Evolutionary conservation across 2,888 invertebrate species (phyloP).

Genomic region (Tipula unca): DNA sequence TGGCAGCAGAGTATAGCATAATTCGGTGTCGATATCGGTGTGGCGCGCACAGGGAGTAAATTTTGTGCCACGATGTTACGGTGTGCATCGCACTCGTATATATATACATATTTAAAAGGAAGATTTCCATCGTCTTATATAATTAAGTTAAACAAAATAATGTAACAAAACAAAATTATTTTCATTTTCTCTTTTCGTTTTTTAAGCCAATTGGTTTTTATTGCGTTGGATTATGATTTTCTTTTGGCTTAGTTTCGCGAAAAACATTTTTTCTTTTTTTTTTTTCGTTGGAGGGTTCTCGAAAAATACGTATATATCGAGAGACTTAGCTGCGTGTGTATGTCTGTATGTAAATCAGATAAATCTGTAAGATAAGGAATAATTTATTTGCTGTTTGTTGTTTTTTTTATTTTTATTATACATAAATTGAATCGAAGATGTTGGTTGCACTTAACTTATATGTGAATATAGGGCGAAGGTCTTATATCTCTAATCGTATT

Average conservation of each 20-base stretch:
- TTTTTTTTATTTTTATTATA: neutral
- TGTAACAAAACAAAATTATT: neutral
- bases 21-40: neutral
- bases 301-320: neutral
- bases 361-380: neutral
- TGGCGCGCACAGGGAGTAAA: neutral
- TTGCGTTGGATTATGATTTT: slow-evolving; percentile 2
- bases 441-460: neutral
- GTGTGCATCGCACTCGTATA: neutral
- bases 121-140: neutral
- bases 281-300: neutral
- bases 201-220: neutral
- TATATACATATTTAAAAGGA: neutral
- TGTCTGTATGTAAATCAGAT: neutral
- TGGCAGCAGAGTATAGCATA: neutral
- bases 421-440: neutral
- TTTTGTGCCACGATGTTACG: neutral
- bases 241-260: neutral
- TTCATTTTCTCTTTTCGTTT: neutral
- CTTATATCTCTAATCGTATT: neutral
- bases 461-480: neutral
- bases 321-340: neutral
- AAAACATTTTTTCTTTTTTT: neutral
- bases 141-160: slow-evolving; percentile 2
- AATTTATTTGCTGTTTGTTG: neutral